Evolutionary conservation across 2,888 invertebrate genomes (phyloP), one percentile per base, ranked within the genome.

Genomic region (Cabera pusaria): DNA sequence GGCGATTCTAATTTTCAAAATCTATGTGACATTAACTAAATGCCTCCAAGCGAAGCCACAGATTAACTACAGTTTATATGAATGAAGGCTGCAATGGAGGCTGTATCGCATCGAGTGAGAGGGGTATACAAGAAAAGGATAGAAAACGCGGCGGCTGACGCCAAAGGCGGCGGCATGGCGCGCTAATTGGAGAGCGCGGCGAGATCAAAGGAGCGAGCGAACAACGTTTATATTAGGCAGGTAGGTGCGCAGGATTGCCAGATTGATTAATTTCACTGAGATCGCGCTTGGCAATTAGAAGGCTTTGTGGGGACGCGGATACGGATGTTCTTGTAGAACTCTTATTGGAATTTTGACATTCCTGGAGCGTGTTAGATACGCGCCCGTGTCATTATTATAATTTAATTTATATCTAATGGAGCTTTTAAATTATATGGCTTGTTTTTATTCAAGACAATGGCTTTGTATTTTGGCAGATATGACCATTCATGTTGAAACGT

Each of bases 211-310:
- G 48, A 72, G 83, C 79, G 81, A 56, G 57, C 69, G 53, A 62
- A 59, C 84, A 76, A 86, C 88, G 83, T 86, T 85, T 86, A 86
- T 85, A 86, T 85, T 85, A 82, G 77, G 75, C 76, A 77, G 77
- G 78, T 77, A 78, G 70, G 49, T 56, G 52, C 49, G 67, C 64
- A 62, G 49, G 63, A 32, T 28, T 20, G 28, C 12, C 6, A 21
- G 72, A 76, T 81, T 85, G 84, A 86, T 86, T 85, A 86, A 86
- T 84, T 85, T 76, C 72, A 72, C 72, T 59, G 68, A 75, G 80
- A 77, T 80, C 75, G 71, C 67, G 75, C 74, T 73, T 65, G 72
- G 78, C 80, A 85, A 86, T 86, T 86, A 86, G 85, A 77, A 72
- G 66, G 72, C 72, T 83, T 82, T 82, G 84, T 85, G 72, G 64